These are phyloP conservation scores for Pollenia angustigena DNA, from an alignment of 2,888 invertebrate species.

Conservation along the genomic window DNA sequence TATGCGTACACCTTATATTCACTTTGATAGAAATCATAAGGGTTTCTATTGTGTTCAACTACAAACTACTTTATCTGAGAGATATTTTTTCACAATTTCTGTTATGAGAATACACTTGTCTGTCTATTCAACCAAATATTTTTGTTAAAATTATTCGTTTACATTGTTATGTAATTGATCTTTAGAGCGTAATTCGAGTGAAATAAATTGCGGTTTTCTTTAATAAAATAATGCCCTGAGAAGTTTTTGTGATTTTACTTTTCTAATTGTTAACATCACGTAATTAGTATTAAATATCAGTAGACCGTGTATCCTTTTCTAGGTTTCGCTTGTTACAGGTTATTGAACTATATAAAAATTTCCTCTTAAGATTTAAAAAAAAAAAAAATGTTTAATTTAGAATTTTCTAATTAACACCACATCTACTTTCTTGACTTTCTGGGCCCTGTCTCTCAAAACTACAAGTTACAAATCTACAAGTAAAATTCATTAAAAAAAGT, in stretches of 20 bases:
- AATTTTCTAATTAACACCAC: not conserved
- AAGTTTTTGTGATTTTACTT: conserved; percentile 30
- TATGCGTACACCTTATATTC: not conserved
- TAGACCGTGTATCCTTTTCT: conserved; percentile 57
- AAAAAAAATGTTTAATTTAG: not conserved
- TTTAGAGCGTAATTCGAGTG: conserved; percentile 69
- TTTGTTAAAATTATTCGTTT: conserved; percentile 45
- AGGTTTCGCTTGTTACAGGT: not conserved
- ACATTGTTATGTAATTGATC: conserved; percentile 71
- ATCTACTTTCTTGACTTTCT: too few relatives aligned
- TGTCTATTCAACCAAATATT: conserved; percentile 57
- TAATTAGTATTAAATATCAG: conserved; percentile 69
- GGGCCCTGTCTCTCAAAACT: too few relatives aligned
- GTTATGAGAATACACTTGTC: conserved; percentile 64
- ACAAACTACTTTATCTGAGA: not conserved
- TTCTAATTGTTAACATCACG: conserved; percentile 54
- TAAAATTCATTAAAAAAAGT: too few relatives aligned
- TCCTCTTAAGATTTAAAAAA: too few relatives aligned
- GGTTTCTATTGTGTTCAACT: conserved; percentile 22
- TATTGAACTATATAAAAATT: conserved; percentile 46
- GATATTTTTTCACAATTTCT: not conserved
- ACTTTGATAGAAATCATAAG: conserved; percentile 14
- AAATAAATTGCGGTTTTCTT: conserved; percentile 67
- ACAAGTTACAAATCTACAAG: too few relatives aligned
- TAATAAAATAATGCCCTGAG: conserved; percentile 42